Evolutionary conservation across 2,797 vertebrate species (phyloP).

Genomic region (Acrossocheilus wenchowensis): DNA sequence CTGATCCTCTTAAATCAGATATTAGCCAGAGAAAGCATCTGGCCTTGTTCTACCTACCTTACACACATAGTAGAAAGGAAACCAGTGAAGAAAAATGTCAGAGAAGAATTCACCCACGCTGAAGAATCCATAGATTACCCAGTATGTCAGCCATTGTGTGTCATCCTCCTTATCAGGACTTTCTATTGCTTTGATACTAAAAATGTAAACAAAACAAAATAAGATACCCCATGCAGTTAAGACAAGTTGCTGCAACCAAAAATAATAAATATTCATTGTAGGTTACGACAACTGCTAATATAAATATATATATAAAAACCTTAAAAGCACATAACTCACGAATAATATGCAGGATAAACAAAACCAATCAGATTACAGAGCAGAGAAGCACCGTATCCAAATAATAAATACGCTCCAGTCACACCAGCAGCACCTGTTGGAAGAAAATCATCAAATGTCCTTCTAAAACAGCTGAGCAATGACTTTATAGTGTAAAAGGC

Average conservation of each 20-base stretch:
- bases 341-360: conserved; percentile 90
- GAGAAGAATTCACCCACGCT: conserved; percentile 94
- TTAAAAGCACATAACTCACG: conserved; percentile 80
- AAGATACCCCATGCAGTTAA: not conserved
- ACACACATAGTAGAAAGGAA: conserved; percentile 93
- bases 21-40: conserved; percentile 10
- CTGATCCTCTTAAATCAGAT: conserved; percentile 6
- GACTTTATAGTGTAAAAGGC: not conserved
- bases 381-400: conserved; percentile 91
- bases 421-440: conserved; percentile 73
- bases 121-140: conserved; percentile 95
- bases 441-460: not conserved
- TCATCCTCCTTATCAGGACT: conserved; percentile 91
- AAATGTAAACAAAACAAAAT: not conserved
- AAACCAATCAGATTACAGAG: conserved; percentile 96
- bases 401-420: conserved; percentile 89
- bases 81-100: conserved; percentile 95
- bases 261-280: not conserved
- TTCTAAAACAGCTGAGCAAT: not conserved
- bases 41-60: conserved; percentile 81
- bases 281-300: no score
- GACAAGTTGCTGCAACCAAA: not conserved
- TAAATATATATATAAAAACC: not conserved
- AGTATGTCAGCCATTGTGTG: conserved; percentile 95
- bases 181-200: conserved; percentile 94